Conservation (phyloP, 1,140 invertebrate genomes). For the Caenorhabditis latens region DNA sequence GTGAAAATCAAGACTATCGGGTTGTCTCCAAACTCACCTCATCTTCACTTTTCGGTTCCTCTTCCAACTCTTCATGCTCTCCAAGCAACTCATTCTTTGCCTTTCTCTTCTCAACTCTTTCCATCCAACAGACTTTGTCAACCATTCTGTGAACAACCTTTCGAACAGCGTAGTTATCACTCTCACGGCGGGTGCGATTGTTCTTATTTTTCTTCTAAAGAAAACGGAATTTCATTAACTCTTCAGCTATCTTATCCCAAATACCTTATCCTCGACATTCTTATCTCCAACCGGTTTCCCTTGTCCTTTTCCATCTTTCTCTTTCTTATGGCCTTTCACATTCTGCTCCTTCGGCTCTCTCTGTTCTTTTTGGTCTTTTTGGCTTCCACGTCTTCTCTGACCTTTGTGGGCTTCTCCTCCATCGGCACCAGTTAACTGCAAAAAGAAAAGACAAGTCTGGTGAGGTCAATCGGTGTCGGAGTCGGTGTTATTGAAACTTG, state of each 20-base stretch:
- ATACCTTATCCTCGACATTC: neutral
- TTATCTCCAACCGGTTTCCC: neutral
- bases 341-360: neutral
- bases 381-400: constrained; percentile 36
- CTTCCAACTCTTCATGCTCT: constrained; percentile 26
- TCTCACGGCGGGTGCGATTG: constrained; percentile 39
- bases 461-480: neutral
- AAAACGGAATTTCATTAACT: neutral
- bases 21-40: neutral
- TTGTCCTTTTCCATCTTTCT: constrained; percentile 37
- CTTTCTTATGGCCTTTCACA: neutral
- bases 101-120: constrained; percentile 49
- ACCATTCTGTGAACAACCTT: constrained; percentile 39
- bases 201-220: constrained; percentile 40
- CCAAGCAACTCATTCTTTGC: constrained; percentile 38
- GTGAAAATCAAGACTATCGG: neutral
- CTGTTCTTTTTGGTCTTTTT: constrained; percentile 44
- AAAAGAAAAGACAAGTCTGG: neutral
- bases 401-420: constrained; percentile 32
- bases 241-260: neutral
- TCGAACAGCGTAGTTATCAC: constrained; percentile 51
- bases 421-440: constrained; percentile 7
- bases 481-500: constrained; percentile 38
- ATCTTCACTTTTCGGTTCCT: constrained; percentile 43
- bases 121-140: constrained; percentile 55